These are phyloP conservation scores for Luscinia luscinia DNA, from an alignment of 2,797 vertebrate genomes.

Conservation along the genomic window DNA sequence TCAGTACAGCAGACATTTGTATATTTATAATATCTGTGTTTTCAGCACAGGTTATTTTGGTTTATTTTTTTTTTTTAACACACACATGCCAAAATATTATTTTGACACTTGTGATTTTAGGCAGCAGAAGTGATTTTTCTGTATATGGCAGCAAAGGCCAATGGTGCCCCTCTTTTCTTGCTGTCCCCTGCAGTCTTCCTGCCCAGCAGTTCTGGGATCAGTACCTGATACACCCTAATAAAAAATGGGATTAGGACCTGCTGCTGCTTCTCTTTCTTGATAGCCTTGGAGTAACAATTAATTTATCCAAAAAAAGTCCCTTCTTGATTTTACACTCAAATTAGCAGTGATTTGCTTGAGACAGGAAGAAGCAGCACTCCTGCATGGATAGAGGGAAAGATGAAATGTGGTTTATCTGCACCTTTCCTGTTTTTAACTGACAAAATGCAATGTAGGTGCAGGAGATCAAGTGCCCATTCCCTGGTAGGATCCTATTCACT, in stretches of 20 bases:
- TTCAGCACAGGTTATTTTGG: background rate
- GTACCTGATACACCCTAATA: background rate
- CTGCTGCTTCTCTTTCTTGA: background rate
- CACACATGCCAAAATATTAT: background rate
- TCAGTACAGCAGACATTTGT: background rate
- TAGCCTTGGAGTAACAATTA: background rate
- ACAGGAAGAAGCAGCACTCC: background rate
- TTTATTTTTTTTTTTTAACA: background rate
- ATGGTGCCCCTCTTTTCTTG: background rate
- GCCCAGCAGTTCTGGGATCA: background rate
- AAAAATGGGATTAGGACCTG: background rate
- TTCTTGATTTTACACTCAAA: background rate
- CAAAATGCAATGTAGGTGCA: background rate
- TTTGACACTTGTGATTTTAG: background rate
- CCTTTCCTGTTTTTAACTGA: background rate
- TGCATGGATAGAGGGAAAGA: background rate
- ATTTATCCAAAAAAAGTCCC: background rate
- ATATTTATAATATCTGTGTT: background rate
- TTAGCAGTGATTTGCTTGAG: background rate
- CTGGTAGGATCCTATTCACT: background rate
- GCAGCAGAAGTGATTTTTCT: background rate
- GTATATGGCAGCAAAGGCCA: background rate
- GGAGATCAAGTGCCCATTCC: background rate
- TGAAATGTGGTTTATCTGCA: background rate
- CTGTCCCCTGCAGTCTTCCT: background rate